Conservation (phyloP, 2,113 vertebrate species). For the Elaphurus davidianus region DNA sequence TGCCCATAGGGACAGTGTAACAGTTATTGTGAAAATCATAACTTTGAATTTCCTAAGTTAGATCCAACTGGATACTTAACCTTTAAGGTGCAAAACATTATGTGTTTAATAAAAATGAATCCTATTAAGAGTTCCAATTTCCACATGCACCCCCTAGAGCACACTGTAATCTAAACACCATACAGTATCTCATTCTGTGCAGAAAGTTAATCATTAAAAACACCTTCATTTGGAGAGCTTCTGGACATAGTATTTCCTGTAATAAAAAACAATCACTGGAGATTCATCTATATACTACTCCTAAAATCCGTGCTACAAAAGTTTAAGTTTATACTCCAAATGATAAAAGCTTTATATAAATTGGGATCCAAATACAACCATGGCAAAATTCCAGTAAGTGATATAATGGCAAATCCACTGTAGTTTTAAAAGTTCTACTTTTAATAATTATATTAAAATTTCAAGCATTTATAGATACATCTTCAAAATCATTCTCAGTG, state of each 20-base stretch:
- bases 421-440: neutral
- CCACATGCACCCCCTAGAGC: neutral
- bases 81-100: slow-evolving; percentile 6
- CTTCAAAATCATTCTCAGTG: slow-evolving; percentile 20
- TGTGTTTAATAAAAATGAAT: slow-evolving; percentile 17
- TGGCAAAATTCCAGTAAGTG: slow-evolving; percentile 19
- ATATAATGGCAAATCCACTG: neutral
- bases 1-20: neutral
- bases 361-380: neutral
- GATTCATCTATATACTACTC: neutral
- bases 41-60: slow-evolving; percentile 11
- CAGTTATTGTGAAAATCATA: neutral
- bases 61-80: neutral
- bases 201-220: neutral
- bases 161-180: slow-evolving; percentile 12
- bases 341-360: neutral
- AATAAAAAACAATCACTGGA: neutral
- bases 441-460: slow-evolving; percentile 27
- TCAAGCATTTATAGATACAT: neutral
- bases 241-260: neutral
- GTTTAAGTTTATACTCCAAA: neutral
- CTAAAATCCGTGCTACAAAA: neutral
- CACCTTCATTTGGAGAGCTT: neutral
- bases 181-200: neutral
- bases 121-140: slow-evolving; percentile 23